These are phyloP conservation scores for Sebastes vulpes DNA, from an alignment of 2,797 vertebrate genomes.

Conservation along the genomic window DNA sequence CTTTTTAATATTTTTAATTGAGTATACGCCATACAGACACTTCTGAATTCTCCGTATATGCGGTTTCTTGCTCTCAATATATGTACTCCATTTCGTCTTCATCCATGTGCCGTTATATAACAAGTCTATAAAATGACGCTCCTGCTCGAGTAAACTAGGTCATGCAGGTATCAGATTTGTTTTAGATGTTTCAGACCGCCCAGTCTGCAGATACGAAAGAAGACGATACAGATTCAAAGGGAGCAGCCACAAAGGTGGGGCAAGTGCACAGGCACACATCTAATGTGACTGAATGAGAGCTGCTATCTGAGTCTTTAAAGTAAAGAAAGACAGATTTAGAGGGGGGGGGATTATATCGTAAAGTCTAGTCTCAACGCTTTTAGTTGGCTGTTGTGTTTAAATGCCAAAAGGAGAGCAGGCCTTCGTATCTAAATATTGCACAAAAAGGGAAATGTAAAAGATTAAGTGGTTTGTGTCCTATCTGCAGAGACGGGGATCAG, in stretches of 20 bases:
- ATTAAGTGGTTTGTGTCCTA: conserved; percentile 56
- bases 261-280: conserved; percentile 47
- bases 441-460: conserved; percentile 51
- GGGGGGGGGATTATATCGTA: conserved; percentile 57
- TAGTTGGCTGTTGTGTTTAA: conserved; percentile 60
- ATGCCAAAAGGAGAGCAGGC: conserved; percentile 55
- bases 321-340: conserved; percentile 65
- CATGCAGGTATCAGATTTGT: conserved; percentile 71
- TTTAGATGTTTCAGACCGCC: conserved; percentile 60
- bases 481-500: conserved; percentile 54
- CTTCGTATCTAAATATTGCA: conserved; percentile 54
- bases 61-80: neutral
- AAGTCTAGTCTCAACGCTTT: conserved; percentile 66
- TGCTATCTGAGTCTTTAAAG: conserved; percentile 74
- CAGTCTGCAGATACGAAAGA: conserved; percentile 58
- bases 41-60: neutral
- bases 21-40: neutral
- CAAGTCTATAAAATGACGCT: conserved; percentile 38
- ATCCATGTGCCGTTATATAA: conserved; percentile 51
- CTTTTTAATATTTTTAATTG: neutral
- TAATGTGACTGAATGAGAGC: conserved; percentile 57
- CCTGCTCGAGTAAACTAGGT: conserved; percentile 64
- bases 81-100: conserved; percentile 17
- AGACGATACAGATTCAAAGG: conserved; percentile 49
- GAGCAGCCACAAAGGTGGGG: conserved; percentile 59